Evolutionary conservation across 64 coral and sea anemone species (phyloP), one percentile per base, ranked within the genome.

Genomic region (Pachyseris speciosa): DNA sequence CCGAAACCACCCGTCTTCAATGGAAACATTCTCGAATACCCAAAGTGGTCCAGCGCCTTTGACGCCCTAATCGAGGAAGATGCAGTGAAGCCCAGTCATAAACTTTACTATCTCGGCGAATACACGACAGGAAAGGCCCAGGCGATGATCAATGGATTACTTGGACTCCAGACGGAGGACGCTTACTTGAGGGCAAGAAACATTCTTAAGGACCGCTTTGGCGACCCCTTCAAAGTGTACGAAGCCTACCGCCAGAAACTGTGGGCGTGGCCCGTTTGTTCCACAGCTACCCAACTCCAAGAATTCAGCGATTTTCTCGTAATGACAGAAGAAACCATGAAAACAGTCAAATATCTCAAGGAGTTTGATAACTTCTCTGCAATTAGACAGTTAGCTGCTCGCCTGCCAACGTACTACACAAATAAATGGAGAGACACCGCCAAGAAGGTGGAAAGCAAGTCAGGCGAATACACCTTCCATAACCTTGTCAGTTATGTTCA

Each of bases 31-130:
- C 48, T 89, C 26, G 73, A 93, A 3, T 94, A 94, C 28, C 92
- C 75, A 45, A 94, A 90, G 44, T 94, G 87, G 93, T 86, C 72
- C 29, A 84, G 55, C 25, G 79, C 93, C 39, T 95, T 95, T 20
- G 92, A 89, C 37, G 76, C 85, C 8, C 45, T 94, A 37, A 94
- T 78, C 8, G 88, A 91, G 12, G 88, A 91, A 4, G 59, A 94
- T 84, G 76, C 60, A 11, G 77, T 72, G 4, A 79, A 30, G 1
- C 84, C 91, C 15, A 64, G 58, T 25, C 64, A 81, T 41, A 87
- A 94, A 41, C 84, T 94, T 22, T 94, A 69, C 51, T 88, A 94
- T 34, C 64, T 83, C 2, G 92, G 92, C 15, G 60, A 94, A 26
- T 65, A 89, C 66, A 94, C 86, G 3, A 13, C 58, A 0, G 76